Base-by-base conservation (phyloP, 2,888 invertebrate species). In the Zele albiditarsus region DNA sequence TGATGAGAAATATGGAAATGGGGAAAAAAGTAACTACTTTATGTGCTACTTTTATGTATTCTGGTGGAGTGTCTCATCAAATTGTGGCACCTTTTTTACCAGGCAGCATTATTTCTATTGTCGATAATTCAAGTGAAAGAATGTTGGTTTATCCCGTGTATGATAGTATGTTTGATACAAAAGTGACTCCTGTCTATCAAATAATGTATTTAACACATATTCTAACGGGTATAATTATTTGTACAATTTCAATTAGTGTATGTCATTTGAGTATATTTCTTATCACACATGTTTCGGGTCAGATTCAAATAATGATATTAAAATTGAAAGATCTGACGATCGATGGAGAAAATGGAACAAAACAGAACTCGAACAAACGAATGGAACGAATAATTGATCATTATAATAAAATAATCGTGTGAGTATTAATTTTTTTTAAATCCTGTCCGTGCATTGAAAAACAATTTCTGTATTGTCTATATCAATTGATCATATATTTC, bases 81-180 rank as follows among this genome's bases (percentile, higher is more conserved):
- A 20, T 80, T 0, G 46, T 82, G 14, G 78, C 72, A 23, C 80
- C 80, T 0, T 70, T 82, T 10, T 78, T 77, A 16, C 72, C 76
- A 0, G 73, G 75, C 3, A 78, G 77, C 20, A 66, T 79, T 0
- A 12, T 68, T 0, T 53, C 53, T 8, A 58, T 78, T 1, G 71
- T 76, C n/a, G 12, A 65, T 0, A 81, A 82, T 49, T 76, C 76
- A 8, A 82, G 73, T 6, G 75, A 78, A 2, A 66, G 72, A 38
- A 73, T 78, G 1, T 78, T 84, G 3, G 77, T 81, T 0, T 85
- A 82, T 38, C 87, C 85, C 2, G 80, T 84, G 14, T 84, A 83
- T 28, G 79, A 80, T 0, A 74, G 75, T 0, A 42, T 71, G 20
- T 68, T 78, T 33, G 46, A 76, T 49, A 42, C 60, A 23, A 33